Evolutionary conservation across 2,113 vertebrate species (phyloP), one percentile per base, ranked within the genome.

Genomic region (Leptosomus discolor): DNA sequence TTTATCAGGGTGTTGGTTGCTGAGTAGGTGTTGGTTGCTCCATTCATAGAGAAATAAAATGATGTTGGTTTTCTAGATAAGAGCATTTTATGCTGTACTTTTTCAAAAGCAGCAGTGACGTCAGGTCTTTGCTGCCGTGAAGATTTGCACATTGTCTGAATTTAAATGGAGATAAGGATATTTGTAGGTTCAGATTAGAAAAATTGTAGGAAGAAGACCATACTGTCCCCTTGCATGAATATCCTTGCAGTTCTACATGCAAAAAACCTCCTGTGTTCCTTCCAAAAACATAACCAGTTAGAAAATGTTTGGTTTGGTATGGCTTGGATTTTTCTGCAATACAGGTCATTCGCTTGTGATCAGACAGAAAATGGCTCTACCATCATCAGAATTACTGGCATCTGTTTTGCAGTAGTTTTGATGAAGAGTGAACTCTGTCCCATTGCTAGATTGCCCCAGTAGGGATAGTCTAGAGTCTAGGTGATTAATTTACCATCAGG

Each of bases 1-100:
- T 79, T 90, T 77, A 32, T 75, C 39, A 39, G 36, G 34, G 73
- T 18, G 21, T 26, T 71, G 37, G 12, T 71, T 92, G 46, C 43
- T 51, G 74, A 78, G 68, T 43, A 65, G 24, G 19, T 92, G 57
- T 39, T 73, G 29, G n/a, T 71, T 93, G 34, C 48, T 85, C 43
- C 39, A 23, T 82, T 60, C 1, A 0, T 19, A 64, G 21, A 71
- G 24, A 71, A 92, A 68, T 76, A 56, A 88, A 96, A 71, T 18
- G 0, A 39, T 0, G 0, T 45, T 0, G 0, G 69, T 90, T 90
- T 94, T 80, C 63, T 79, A 58, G 26, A 73, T 58, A 11, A 77
- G 71, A 64, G 11, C 12, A 68, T 83, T 90, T 73, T 53, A 21
- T 86, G 23, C 48, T 80, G 11, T 80, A 51, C 41, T 86, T 80